Conservation (phyloP, 2,113 vertebrate species). For the Callithrix jacchus region DNA sequence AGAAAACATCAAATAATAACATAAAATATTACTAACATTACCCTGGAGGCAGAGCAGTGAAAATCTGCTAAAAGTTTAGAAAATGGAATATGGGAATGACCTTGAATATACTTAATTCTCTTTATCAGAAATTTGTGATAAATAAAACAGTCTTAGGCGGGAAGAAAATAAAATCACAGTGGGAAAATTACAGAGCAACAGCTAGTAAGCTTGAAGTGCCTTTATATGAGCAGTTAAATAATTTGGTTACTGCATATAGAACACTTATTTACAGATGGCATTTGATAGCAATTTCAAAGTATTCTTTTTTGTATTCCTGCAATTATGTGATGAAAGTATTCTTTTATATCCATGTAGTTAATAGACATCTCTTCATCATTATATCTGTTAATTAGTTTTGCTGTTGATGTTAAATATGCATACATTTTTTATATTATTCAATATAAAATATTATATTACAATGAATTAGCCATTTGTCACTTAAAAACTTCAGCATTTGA, state of each 20-base stretch:
- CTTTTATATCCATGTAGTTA: background rate
- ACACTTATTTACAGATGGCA: background rate
- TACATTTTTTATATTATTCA: background rate
- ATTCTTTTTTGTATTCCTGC: background rate
- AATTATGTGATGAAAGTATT: background rate
- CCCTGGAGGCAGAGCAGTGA: background rate
- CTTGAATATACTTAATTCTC: background rate
- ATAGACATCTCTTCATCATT: background rate
- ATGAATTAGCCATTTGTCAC: background rate
- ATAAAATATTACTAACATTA: slow-evolving; percentile 14
- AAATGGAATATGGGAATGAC: background rate
- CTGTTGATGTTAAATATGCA: background rate
- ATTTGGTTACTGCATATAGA: background rate
- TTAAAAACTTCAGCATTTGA: background rate
- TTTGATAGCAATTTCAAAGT: background rate
- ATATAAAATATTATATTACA: background rate
- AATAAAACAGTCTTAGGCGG: background rate
- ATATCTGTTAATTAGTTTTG: background rate
- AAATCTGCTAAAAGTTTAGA: background rate
- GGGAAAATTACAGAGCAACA: background rate
- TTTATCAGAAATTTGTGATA: background rate
- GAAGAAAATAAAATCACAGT: background rate
- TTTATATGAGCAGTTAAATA: background rate
- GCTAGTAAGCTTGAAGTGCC: background rate
- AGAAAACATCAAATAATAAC: background rate